Percentiles rank a stretch among this genome's conserved stretches.
Evolutionary conservation across 1,140 invertebrate species (phyloP).

Genomic region (Chironomus tepperi): DNA sequence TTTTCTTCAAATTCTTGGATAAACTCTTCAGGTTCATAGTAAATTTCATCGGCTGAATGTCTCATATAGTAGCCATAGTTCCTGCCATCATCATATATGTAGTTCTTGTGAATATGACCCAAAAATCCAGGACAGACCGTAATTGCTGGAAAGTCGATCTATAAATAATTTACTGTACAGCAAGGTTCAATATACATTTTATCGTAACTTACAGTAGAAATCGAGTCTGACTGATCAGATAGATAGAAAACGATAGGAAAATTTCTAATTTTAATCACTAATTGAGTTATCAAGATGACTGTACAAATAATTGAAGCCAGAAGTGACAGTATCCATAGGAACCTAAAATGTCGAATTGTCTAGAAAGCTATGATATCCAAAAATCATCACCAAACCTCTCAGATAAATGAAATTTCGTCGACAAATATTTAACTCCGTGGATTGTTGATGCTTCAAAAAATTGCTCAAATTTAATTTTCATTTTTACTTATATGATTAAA

Average conservation of each 20-base stretch:
- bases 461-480: not conserved
- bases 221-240: not conserved
- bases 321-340: not conserved
- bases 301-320: not conserved
- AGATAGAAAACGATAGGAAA: not conserved
- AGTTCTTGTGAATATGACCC: not conserved
- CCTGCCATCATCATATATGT: not conserved
- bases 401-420: not conserved
- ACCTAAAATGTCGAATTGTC: not conserved
- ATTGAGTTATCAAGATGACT: not conserved
- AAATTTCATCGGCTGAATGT: not conserved
- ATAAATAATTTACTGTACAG: too few relatives aligned
- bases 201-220: too few relatives aligned
- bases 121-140: not conserved
- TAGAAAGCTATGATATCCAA: not conserved
- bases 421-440: not conserved
- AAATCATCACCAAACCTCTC: not conserved
- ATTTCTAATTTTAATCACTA: not conserved
- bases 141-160: not conserved
- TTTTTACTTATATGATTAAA: not conserved
- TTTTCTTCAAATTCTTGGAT: not conserved
- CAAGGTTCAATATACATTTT: too few relatives aligned
- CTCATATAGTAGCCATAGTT: not conserved
- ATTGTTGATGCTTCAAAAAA: not conserved
- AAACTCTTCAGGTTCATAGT: not conserved